Evolutionary conservation across 2,113 vertebrate genomes (phyloP), one percentile per base, ranked within the genome.

Genomic region (Grammomys surdaster): DNA sequence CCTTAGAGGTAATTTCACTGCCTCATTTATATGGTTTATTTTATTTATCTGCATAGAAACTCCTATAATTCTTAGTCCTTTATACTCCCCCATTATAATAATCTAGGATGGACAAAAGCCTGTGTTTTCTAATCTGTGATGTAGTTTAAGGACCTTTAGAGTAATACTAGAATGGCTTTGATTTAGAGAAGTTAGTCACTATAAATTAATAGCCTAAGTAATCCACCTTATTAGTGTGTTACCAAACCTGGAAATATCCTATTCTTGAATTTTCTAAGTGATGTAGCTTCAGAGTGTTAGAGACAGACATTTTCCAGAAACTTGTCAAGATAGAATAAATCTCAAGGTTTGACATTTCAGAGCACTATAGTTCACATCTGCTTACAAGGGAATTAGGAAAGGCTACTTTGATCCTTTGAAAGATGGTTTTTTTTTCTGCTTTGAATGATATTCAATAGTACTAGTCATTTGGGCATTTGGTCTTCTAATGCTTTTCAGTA

Each of bases 161-260:
- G 14, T 70, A 43, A 10, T 77, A 77, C 0, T 33, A 92, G 75
- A 1, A 84, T 94, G 48, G 26, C 22, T 28, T 90, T 94, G 26
- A 19, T 85, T 90, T 92, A 20, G 60, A 43, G 46, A n/a, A 54
- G 93, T 91, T 86, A 86, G 28, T n/a, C 46, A 86, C 22, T 65
- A 85, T 54, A 92, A 81, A 90, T 96, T 75, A 95, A n/a, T 20
- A 95, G 2, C 89, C 54, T 48, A 70, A 82, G 22, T 28, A 94
- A 28, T 81, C 89, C 40, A 90, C 10, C 75, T 63, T 90, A 1
- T 76, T 93, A 76, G 58, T 95, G 54, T 92, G 20, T 88, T 95
- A 76, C 8, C 4, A 51, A 94, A 67, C 40, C 48, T 17, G 65
- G 76, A 94, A 88, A 82, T 92, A 89, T 10, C 1, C 70, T 70